Evolutionary conservation across 2,797 vertebrate species (phyloP).

Genomic region (Glyptemys insculpta): DNA sequence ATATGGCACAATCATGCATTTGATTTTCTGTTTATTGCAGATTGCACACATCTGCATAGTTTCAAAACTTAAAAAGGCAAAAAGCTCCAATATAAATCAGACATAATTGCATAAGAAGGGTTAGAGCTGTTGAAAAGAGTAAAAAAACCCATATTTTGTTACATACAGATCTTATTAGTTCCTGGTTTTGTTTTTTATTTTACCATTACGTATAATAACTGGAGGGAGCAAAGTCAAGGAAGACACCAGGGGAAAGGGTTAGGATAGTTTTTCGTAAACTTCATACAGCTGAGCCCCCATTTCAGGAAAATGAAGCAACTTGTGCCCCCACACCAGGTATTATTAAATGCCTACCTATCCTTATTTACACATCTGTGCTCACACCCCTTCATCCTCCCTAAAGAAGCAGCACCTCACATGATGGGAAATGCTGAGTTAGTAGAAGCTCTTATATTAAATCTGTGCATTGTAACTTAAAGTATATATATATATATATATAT

Average conservation of each 20-base stretch:
- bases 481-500: not conserved
- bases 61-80: not conserved
- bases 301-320: not conserved
- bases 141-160: not conserved
- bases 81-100: not conserved
- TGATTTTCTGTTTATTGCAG: not conserved
- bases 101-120: not conserved
- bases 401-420: not conserved
- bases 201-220: not conserved
- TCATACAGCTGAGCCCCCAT: not conserved
- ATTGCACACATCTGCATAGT: not conserved
- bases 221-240: not conserved
- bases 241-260: not conserved
- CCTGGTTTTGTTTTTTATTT: not conserved
- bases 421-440: not conserved
- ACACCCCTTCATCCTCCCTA: not conserved
- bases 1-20: rapidly evolving
- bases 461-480: not conserved
- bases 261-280: not conserved
- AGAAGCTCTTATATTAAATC: not conserved
- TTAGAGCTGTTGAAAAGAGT: not conserved
- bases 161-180: not conserved
- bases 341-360: not conserved
- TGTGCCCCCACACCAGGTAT: not conserved
- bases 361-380: not conserved